Base-by-base conservation (phyloP, 1,140 invertebrate species). In the Drosophila punjabiensis region DNA sequence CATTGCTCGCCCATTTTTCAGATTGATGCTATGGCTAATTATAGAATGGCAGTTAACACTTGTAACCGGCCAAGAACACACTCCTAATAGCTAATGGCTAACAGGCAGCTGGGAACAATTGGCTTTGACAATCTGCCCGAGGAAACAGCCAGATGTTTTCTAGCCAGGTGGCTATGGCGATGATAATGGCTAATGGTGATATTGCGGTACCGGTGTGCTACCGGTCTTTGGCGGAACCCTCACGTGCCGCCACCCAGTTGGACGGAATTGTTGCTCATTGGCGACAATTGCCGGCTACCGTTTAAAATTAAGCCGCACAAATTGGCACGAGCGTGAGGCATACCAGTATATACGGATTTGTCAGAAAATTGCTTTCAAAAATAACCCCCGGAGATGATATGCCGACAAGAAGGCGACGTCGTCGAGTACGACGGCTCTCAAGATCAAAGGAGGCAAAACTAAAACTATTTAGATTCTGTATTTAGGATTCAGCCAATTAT, bases 311-410 rank as follows among this genome's bases (percentile, higher is more conserved):
- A 78, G 64, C 56, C 65, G n/a, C 33, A 50, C 61, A 56, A 81
- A 81, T 66, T 62, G 75, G 65, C 75, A 78, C 76, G 75, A 78
- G 82, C 82, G 63, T 84, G 78, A 85, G 73, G 41, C 74, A 78
- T 78, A 39, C 20, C 18, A 56, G 33, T 37, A 11, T 5, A 5
- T 55, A 28, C 33, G 39, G 55, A 74, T 73, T 74, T 62, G 68
- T 50, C 77, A 66, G 55, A 78, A 61, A 50, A 68, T 56, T 77
- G 41, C 30, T 78, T 60, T 59, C 41, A 52, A 60, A 73, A 74
- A 61, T 56, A 55, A 11, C 28, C 43, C 43, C 33, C 32, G 28
- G 20, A 33, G 62, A 80, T 65, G 62, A 80, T 65, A 81, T 81
- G 78, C 50, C 45, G 64, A 41, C 52, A 33, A 8, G 16, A 10